Conservation (phyloP, 2,113 vertebrate species). For the Pagrus major region DNA sequence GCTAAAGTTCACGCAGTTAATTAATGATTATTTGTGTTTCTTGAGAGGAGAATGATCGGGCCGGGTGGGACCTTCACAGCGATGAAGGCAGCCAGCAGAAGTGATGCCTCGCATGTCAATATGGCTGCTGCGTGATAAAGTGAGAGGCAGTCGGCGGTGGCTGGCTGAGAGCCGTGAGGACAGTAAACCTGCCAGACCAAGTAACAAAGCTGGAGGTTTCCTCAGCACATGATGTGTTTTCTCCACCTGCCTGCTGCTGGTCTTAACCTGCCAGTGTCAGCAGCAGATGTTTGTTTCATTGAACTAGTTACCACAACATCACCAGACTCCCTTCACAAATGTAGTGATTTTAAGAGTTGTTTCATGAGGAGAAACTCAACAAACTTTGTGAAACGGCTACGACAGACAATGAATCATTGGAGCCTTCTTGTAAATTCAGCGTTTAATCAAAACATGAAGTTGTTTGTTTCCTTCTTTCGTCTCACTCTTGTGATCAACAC, state of each 20-base stretch:
- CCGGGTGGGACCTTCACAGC: not conserved
- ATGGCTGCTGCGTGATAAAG: not conserved
- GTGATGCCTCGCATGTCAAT: not conserved
- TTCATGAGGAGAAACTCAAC: no score
- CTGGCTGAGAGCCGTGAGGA: not conserved
- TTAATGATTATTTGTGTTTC: slow-evolving; percentile 57
- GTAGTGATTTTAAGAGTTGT: no score
- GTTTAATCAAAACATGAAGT: no score
- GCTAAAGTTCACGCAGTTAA: slow-evolving; percentile 63
- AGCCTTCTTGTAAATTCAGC: no score
- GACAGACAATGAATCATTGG: no score
- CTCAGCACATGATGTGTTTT: not conserved
- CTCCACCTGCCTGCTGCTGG: not conserved
- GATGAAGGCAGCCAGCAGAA: not conserved
- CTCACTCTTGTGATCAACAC: no score
- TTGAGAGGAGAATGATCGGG: not conserved
- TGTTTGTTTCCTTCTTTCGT: no score
- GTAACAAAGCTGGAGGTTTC: not conserved
- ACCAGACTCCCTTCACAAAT: no score
- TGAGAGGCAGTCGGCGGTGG: not conserved
- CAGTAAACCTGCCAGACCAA: slow-evolving; percentile 1
- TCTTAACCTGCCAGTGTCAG: no score
- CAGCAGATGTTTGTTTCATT: no score
- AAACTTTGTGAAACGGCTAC: no score
- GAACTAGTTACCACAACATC: no score